Base-by-base conservation (phyloP, 2,797 vertebrate species). In the Pseudochaenichthys georgianus region DNA sequence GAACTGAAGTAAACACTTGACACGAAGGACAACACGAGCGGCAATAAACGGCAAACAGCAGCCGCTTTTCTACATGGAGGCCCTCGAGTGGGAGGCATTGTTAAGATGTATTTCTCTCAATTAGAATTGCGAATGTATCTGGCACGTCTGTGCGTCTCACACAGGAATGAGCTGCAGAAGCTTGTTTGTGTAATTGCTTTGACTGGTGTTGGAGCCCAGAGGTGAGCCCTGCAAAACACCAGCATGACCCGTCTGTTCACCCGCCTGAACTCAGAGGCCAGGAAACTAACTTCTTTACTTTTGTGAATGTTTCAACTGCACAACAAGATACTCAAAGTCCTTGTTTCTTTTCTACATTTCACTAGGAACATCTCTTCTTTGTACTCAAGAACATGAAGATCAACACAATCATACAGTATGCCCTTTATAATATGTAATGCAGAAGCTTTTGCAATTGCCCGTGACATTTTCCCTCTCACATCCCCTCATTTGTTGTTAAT, bases 131-230 rank as follows among this genome's bases (percentile, higher is more conserved):
- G 38, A 70, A 71, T 48, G 59, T 85, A 68, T 79, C 69, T 52
- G 68, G 62, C 72, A 69, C 57, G 77, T 86, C 71, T 85, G 81
- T 17, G 82, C 3, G 9, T 75, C 68, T 83, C 76, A 74, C 84
- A 77, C 70, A 73, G 87, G 83, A 77, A 77, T 81, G 76, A 88
- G 72, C 80, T 77, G 63, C 75, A 79, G 78, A 91, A 54, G 77
- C 66, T 80, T 79, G 80, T 91, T 90, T 88, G 75, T 77, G 73
- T 89, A 88, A 92, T 87, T 85, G 81, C 68, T 84, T 60, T 80
- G 88, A 91, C 76, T 75, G 50, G 45, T 73, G 81, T 59, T 62
- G 72, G 28, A 70, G 83, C 83, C 71, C 75, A 65, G 79, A 89
- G 86, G 87, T 86, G 82, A 77, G 72, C 45, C 52, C 64, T 43